Base-by-base conservation (phyloP, 2,113 vertebrate genomes). In the Oceanites oceanicus region DNA sequence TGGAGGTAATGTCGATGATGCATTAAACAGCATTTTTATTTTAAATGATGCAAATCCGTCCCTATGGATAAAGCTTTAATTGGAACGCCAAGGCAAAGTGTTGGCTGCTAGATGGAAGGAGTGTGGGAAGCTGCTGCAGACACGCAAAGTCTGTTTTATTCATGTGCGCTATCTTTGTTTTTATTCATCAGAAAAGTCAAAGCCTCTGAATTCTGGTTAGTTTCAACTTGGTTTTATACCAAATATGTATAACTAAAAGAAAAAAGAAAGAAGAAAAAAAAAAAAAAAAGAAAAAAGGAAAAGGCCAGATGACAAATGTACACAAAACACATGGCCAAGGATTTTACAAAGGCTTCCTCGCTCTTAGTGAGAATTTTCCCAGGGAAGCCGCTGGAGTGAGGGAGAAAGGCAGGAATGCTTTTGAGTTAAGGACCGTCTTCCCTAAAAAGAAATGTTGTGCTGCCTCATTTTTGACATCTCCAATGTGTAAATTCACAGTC, bases 251-350 rank as follows among this genome's bases (percentile, higher is more conserved):
- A 91, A 90, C 29, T 36, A 10, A 10, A 34, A 85, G 8, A 2
- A 14, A 23, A 42, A 17, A 18, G 7, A 30, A 18, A 23, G 22
- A 14, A 9, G 38, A 38, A 34, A 18, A 17, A 34, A 34, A n/a
- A 34, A 18, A 17, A 10, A 8, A 22, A 49, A n/a, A 42, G 4
- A 16, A 32, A 38, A 76, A 42, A 34, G 7, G 13, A 75, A 65
- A 67, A 75, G 10, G 10, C 49, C 73, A 96, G 70, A 92, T 90
- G 91, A 93, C 55, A 96, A 88, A 71, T 17, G 44, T 77, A 93
- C 77, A 94, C 44, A 88, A 81, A 96, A 91, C 91, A 96, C 59
- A 94, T 61, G 84, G 77, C 81, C 63, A 96, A 45, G 19, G 44
- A 80, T 91, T 94, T 92, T 82, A 88, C 25, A 92, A 85, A 92